Percentiles rank a stretch among this genome's conserved stretches.
Evolutionary conservation across 2,113 vertebrate genomes (phyloP).

Genomic region (Mesoclemmys tuberculata): DNA sequence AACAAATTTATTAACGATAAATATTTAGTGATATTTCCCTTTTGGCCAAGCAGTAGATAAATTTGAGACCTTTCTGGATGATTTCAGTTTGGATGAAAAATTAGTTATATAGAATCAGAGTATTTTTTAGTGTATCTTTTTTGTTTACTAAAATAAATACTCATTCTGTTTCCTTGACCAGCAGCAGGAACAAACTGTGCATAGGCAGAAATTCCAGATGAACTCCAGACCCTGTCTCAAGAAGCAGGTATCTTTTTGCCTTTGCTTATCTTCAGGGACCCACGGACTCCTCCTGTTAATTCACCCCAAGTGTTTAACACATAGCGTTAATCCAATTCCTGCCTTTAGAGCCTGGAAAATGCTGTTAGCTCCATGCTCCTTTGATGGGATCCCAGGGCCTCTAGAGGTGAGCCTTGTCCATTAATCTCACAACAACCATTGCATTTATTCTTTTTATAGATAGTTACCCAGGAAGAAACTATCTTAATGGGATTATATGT

Average conservation of each 20-base stretch:
- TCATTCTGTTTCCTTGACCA: not conserved
- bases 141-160: not conserved
- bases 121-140: not conserved
- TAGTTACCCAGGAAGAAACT: not conserved
- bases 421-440: not conserved
- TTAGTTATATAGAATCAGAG: not conserved
- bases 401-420: not conserved
- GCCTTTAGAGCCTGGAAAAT: not conserved
- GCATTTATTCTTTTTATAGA: not conserved
- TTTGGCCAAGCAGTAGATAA: not conserved
- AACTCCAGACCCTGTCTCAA: not conserved
- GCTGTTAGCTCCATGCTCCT: not conserved
- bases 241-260: not conserved
- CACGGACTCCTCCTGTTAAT: not conserved
- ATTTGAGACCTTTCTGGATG: not conserved
- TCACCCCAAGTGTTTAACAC: not conserved
- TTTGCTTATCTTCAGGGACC: not conserved
- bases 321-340: not conserved
- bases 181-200: not conserved
- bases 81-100: not conserved
- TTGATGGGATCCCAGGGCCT: not conserved
- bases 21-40: not conserved
- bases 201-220: not conserved
- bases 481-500: not conserved
- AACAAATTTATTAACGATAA: not conserved